These are phyloP conservation scores for Venturia canescens DNA, from an alignment of 1,140 invertebrate species.

Conservation along the genomic window DNA sequence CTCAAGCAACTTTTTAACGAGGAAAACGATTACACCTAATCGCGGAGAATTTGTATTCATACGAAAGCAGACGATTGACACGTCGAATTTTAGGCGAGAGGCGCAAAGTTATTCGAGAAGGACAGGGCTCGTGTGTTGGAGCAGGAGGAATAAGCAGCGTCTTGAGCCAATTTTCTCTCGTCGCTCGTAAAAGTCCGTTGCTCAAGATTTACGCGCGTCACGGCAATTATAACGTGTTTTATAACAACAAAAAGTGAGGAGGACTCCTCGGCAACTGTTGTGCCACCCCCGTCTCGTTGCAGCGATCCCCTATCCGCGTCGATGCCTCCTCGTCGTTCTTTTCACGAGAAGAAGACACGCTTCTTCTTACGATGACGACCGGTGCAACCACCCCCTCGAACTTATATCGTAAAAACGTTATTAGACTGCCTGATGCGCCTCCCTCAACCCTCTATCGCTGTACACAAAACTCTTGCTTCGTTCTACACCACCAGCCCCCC, in stretches of 20 bases:
- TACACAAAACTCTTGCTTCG: constrained; percentile 36
- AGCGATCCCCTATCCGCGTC: neutral
- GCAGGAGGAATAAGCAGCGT: constrained; percentile 59
- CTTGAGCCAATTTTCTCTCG: constrained; percentile 73
- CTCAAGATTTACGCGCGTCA: constrained; percentile 73
- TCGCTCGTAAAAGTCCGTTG: constrained; percentile 73
- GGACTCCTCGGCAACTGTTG: constrained; percentile 8
- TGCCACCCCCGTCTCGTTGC: neutral
- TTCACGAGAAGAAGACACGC: constrained; percentile 26
- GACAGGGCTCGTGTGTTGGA: constrained; percentile 2
- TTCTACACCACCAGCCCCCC: no score
- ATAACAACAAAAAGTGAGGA: constrained; percentile 60
- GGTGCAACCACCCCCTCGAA: constrained; percentile 66
- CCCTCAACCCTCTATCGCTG: constrained; percentile 41
- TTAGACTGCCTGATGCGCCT: constrained; percentile 62
- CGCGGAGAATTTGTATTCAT: neutral
- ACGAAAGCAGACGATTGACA: neutral
- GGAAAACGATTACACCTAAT: neutral
- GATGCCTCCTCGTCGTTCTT: constrained; percentile 4
- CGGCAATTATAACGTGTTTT: constrained; percentile 77
- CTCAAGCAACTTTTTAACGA: neutral
- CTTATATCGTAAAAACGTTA: constrained; percentile 76
- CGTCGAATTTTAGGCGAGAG: constrained; percentile 20
- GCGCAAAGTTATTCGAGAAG: constrained; percentile 20
- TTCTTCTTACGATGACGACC: constrained; percentile 22